Base-by-base conservation (phyloP, 2,113 vertebrate genomes). In the Suncus etruscus region DNA sequence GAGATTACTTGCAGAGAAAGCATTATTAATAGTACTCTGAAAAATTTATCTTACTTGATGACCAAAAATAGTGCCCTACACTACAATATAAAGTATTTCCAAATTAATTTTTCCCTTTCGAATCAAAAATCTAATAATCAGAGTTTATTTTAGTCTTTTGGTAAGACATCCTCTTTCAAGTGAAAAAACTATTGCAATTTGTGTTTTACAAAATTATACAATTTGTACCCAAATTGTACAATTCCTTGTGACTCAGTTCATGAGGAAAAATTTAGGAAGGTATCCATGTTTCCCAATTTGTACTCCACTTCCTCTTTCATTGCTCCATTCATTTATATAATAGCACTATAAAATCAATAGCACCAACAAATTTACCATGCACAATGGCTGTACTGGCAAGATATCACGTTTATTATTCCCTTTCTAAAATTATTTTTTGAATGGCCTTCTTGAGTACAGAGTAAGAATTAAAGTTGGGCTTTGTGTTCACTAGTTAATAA, bases 371-470 rank as follows among this genome's bases (percentile, higher is more conserved):
- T 73, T 79, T 72, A 7, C 51, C 32, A 77, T 4, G 45, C 45
- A 6, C 31, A 66, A 5, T 73, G 22, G 68, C 91, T 90, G 72
- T 58, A 3, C 69, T 78, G 29, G 24, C 18, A 77, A 80, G 31
- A 63, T 70, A 78, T 9, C n/a, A 3, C 10, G 27, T 65, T 85
- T 76, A 88, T 45, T 47, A 54, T 47, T 15, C 51, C 18, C 0
- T 47, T 83, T 87, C 47, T 84, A 86, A 81, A 89, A 80, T 80
- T 20, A 90, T 25, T 89, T 90, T 48, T 39, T 27, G 68, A 91
- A 27, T 51, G 91, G 27, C 1, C 91, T 31, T 20, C n/a, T 58
- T 31, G 65, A 51, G 39, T 39, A 61, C 29, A 69, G 0, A 51
- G 16, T 48, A 48, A 73, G 39, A 54, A 58, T 48, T 87, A 70